Evolutionary conservation across 2,113 vertebrate genomes (phyloP), one percentile per base, ranked within the genome.

Genomic region (Melanostigma gelatinosum): DNA sequence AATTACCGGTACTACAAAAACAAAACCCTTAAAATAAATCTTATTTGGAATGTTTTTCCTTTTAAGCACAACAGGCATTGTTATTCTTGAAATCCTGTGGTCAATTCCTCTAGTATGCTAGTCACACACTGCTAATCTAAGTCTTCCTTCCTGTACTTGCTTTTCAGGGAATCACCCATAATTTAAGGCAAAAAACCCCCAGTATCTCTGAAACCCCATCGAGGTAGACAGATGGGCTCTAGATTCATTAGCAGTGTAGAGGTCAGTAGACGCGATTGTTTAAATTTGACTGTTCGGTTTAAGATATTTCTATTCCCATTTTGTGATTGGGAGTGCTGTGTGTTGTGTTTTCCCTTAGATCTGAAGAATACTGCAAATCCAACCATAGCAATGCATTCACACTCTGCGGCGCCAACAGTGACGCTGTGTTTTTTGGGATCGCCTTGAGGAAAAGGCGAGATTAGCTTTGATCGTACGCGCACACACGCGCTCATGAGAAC

Each of bases 381-480:
- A 84, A 85, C 85, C 79, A 46, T 42, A 58, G 64, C 46, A 84
- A 58, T 27, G 58, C 64, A 71, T 86, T 85, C 82, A 74, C 54
- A 82, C 68, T 81, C 32, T 57, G 72, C 60, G 66, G 82, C 79
- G 61, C 36, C 42, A 80, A 83, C 58, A 42, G 60, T 83, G 86
- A 85, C 75, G 58, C 55, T 71, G 46, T 65, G 38, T 69, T 78
- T 75, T 85, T 78, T 68, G 20, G 55, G 61, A 84, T 82, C 0
- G 34, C 85, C 85, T 86, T 24, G 38, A 86, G 89, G 76, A 80
- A 80, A 62, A 82, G 62, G 64, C n/a, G 44, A 88, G 76, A 81
- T 83, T 55, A 71, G 71, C 85, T 89, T 90, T 88, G 85, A 93
- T 89, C 68, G 11, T 32, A 79, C 55, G 3, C 40, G 36, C 29